Evolutionary conservation across 1,140 invertebrate genomes (phyloP).

Genomic region (Zaprionus kolodkinae): DNA sequence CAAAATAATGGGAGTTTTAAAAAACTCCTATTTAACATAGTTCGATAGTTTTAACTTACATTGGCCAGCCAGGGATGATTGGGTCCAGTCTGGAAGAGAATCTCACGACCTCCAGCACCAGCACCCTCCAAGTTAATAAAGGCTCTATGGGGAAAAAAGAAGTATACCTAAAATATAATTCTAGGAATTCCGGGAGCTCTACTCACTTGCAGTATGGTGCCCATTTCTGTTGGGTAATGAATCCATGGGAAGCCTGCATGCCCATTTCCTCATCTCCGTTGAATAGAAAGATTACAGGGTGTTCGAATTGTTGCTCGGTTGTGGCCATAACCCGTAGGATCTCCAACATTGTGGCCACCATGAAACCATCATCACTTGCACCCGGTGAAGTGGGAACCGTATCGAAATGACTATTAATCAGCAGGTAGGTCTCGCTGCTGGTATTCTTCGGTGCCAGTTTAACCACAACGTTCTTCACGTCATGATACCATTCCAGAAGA

Average conservation of each 20-base stretch:
- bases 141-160: constrained; percentile 84
- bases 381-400: constrained; percentile 90
- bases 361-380: constrained; percentile 89
- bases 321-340: constrained; percentile 85
- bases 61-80: constrained; percentile 95
- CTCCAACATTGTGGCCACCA: constrained; percentile 96
- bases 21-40: background rate
- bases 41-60: constrained; percentile 83
- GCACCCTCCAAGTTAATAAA: constrained; percentile 86
- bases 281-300: constrained; percentile 90
- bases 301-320: constrained; percentile 47
- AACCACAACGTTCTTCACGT: constrained; percentile 91
- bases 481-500: constrained; percentile 86
- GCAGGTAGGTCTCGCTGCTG: constrained; percentile 85
- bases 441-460: constrained; percentile 86
- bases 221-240: constrained; percentile 92
- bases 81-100: constrained; percentile 97
- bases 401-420: constrained; percentile 98
- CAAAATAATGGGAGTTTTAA: constrained; percentile 58
- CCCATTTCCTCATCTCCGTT: constrained; percentile 92
- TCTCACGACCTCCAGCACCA: constrained; percentile 95
- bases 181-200: background rate
- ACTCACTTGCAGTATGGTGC: constrained; percentile 85
- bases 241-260: constrained; percentile 89
- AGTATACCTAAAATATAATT: no score